Evolutionary conservation across 92 coral and sea anemone genomes (phyloP).

Genomic region (Palythoa grandiflora): DNA sequence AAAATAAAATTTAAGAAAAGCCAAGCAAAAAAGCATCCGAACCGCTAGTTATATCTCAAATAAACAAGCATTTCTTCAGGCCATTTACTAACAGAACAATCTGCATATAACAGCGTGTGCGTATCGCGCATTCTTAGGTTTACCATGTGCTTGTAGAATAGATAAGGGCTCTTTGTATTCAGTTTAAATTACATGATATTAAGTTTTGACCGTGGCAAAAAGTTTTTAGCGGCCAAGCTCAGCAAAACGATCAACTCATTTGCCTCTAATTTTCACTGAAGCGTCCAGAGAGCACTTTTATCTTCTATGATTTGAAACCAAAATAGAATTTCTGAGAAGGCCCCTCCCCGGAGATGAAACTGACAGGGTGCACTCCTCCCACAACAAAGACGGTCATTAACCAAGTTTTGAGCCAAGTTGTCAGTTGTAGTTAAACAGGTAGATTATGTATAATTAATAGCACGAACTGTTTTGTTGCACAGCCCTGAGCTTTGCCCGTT

Average conservation of each 20-base stretch:
- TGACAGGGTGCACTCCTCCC: constrained; percentile 39
- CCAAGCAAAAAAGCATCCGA: not conserved
- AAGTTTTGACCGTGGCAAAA: not conserved
- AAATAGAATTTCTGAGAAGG: constrained; percentile 20
- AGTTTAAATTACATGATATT: not conserved
- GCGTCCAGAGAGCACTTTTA: constrained; percentile 3
- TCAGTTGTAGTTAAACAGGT: constrained; percentile 36
- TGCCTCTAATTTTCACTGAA: constrained; percentile 17
- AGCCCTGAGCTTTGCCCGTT: not conserved
- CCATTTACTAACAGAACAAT: constrained; percentile 22
- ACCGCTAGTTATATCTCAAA: constrained; percentile 1
- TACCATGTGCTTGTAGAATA: constrained; percentile 25
- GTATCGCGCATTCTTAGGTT: not conserved
- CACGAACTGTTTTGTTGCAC: constrained; percentile 15
- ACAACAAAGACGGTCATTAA: constrained; percentile 37
- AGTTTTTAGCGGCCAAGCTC: not conserved
- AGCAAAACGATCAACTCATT: not conserved
- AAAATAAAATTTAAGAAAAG: not conserved
- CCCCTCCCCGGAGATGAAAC: constrained; percentile 29
- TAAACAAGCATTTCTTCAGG: not conserved
- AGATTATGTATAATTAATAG: constrained; percentile 42
- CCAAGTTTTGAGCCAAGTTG: not conserved
- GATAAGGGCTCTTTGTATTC: not conserved
- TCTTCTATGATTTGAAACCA: constrained; percentile 4
- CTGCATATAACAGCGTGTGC: constrained; percentile 33